Evolutionary conservation across 2,113 vertebrate species (phyloP).

Genomic region (Crotalus horridus): DNA sequence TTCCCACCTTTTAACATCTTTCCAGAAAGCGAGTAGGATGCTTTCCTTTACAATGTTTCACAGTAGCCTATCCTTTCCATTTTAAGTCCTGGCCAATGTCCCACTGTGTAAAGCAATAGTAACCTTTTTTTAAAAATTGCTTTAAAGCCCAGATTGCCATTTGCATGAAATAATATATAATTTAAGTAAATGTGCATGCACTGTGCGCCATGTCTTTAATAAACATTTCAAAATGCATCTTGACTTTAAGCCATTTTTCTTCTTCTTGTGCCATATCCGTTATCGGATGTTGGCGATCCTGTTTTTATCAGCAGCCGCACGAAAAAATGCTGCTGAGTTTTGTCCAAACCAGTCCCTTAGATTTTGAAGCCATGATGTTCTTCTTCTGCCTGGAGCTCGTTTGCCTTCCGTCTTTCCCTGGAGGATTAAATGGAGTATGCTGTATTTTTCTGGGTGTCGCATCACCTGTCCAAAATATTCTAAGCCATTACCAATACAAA

Average conservation of each 20-base stretch:
- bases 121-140: background rate
- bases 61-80: constrained; percentile 3
- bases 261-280: too few relatives aligned
- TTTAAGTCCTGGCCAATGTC: background rate
- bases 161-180: background rate
- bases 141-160: background rate
- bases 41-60: constrained; percentile 11
- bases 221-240: background rate
- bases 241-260: background rate
- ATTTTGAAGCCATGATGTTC: too few relatives aligned
- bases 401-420: too few relatives aligned
- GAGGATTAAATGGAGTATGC: too few relatives aligned
- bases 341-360: too few relatives aligned
- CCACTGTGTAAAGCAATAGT: background rate
- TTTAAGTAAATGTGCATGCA: background rate
- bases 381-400: too few relatives aligned
- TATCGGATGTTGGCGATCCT: too few relatives aligned
- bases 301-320: too few relatives aligned
- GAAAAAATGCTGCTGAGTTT: too few relatives aligned
- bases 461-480: too few relatives aligned
- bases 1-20: background rate
- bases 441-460: too few relatives aligned
- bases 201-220: background rate
- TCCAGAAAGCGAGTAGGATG: background rate
- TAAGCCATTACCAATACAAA: too few relatives aligned